phyloP scores from a whole-genome alignment of 2,797 vertebrate genomes.

The Sebastiscus albofasciatus region DNA sequence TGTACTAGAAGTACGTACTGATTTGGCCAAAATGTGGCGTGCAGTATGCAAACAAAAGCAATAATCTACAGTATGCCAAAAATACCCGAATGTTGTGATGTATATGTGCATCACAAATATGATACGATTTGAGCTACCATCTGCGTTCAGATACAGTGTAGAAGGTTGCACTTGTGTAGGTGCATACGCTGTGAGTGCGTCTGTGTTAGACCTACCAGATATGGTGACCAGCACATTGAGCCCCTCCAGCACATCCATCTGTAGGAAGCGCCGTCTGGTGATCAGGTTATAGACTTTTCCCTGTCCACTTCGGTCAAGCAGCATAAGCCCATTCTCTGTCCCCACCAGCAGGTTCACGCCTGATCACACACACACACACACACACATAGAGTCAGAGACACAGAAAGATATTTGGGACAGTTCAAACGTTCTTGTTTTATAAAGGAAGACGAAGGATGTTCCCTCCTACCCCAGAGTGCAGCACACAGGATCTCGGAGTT shows the following conservation, averaged over 20 bases:
- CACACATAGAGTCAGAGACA: neutral
- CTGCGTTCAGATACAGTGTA: neutral
- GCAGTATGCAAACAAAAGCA: too few species aligned
- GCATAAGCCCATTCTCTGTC: conserved; percentile 96
- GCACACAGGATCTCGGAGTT: conserved; percentile 98
- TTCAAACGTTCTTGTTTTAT: neutral
- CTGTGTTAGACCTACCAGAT: conserved; percentile 85
- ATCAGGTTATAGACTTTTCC: conserved; percentile 98
- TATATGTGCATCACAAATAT: neutral
- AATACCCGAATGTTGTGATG: rapidly evolving
- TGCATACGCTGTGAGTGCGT: neutral
- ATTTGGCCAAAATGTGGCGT: too few species aligned
- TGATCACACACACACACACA: conserved; percentile 50
- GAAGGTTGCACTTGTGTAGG: neutral
- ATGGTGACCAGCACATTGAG: conserved; percentile 98
- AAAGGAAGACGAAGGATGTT: neutral
- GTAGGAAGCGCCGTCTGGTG: conserved; percentile 94
- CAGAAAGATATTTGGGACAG: neutral
- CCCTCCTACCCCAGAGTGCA: conserved; percentile 92
- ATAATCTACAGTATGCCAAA: too few species aligned
- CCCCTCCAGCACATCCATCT: conserved; percentile 98
- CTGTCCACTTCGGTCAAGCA: conserved; percentile 97
- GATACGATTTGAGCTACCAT: neutral
- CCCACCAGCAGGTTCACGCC: conserved; percentile 97
- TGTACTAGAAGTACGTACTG: too few species aligned